These are phyloP conservation scores for Scaeva pyrastri DNA, from an alignment of 2,888 invertebrate genomes.

Conservation along the genomic window DNA sequence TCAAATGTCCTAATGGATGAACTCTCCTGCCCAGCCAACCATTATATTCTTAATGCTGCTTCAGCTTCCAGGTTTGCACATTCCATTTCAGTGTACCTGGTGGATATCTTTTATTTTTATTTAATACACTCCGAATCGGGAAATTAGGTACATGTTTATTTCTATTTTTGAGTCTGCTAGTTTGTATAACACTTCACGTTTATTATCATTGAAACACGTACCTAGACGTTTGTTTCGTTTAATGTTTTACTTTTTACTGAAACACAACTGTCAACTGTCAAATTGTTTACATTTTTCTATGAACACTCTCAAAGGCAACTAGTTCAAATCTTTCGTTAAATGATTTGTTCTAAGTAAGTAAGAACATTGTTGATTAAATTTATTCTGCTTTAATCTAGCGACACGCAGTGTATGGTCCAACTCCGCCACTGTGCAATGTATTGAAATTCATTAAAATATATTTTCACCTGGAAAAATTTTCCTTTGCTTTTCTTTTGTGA, in stretches of 20 bases:
- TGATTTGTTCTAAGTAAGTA: no score
- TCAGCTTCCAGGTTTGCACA: not conserved
- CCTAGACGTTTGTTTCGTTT: no score
- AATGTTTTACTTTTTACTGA: no score
- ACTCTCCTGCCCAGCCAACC: conserved; percentile 39
- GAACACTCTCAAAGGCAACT: no score
- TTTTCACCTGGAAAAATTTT: conserved; percentile 38
- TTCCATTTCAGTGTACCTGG: not conserved
- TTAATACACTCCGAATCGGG: not conserved
- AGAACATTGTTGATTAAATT: no score
- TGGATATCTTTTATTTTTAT: not conserved
- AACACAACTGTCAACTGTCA: no score
- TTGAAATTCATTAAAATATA: conserved; percentile 52
- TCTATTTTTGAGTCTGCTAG: no score
- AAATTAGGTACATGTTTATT: not conserved
- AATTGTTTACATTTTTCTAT: no score
- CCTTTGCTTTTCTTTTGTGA: conserved; percentile 15
- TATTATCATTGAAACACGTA: no score
- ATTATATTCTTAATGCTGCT: not conserved
- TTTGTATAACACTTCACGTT: no score
- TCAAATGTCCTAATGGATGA: conserved; percentile 61
- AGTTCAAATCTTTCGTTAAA: no score
- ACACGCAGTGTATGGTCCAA: not conserved
- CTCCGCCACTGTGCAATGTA: not conserved
- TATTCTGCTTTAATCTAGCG: not conserved